Evolutionary conservation across 2,113 vertebrate genomes (phyloP).

Genomic region (Mustelus asterias): DNA sequence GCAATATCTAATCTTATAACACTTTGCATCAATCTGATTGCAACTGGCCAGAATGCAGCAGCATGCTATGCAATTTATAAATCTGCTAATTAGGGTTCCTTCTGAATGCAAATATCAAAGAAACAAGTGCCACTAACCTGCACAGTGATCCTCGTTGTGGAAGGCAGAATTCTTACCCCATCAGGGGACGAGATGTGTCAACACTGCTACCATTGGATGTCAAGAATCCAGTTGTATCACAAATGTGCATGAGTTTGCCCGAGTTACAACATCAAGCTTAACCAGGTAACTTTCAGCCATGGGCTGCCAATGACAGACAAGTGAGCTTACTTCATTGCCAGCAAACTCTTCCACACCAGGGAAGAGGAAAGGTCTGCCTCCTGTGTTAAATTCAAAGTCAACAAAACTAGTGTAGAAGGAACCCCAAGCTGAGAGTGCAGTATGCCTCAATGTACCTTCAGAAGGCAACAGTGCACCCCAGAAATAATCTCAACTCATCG

Average conservation of each 20-base stretch:
- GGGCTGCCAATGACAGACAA: background rate
- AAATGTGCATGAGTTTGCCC: background rate
- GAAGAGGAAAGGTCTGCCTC: background rate
- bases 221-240: background rate
- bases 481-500: background rate
- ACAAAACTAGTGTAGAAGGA: background rate
- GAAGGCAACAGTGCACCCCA: background rate
- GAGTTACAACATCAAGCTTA: background rate
- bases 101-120: background rate
- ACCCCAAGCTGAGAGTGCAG: background rate
- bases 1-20: slow-evolving; percentile 16
- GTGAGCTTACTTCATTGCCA: background rate
- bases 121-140: background rate
- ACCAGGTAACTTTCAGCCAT: background rate
- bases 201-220: background rate
- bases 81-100: slow-evolving; percentile 31
- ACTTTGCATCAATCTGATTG: slow-evolving; percentile 7
- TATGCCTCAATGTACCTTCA: background rate
- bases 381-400: background rate
- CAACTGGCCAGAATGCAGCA: slow-evolving; percentile 33
- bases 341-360: slow-evolving; percentile 19
- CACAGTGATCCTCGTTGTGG: background rate
- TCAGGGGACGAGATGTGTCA: background rate
- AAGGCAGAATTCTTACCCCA: background rate
- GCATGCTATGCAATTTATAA: slow-evolving; percentile 14